Evolutionary conservation across 2,113 vertebrate species (phyloP).

Genomic region (Nibea albiflora): DNA sequence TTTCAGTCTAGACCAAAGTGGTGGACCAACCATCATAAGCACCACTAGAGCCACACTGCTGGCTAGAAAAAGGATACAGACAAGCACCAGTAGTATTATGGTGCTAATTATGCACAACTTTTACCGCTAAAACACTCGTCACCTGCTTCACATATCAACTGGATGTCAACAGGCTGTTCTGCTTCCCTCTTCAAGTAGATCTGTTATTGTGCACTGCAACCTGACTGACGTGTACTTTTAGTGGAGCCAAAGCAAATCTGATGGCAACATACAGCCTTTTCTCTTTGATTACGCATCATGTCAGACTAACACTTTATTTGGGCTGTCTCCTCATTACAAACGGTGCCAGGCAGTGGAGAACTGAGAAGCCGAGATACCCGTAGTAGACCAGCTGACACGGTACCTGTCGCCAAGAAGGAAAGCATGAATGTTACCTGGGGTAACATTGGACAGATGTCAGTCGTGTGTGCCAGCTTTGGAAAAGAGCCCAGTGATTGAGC

Average conservation of each 20-base stretch:
- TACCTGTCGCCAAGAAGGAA: conserved; percentile 43
- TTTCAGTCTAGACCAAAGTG: neutral
- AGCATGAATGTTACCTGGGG: conserved; percentile 22
- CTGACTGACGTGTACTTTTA: neutral
- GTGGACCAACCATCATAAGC: neutral
- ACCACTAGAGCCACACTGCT: too few relatives aligned
- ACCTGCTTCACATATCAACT: neutral
- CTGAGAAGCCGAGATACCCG: neutral
- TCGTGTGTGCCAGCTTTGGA: conserved; percentile 32
- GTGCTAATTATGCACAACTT: neutral
- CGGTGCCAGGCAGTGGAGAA: conserved; percentile 22
- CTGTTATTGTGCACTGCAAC: neutral
- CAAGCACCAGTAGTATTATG: neutral
- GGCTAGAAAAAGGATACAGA: neutral
- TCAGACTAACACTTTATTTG: conserved; percentile 11
- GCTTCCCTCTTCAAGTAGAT: neutral
- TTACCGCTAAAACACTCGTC: neutral
- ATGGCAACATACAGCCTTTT: neutral
- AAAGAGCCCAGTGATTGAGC: conserved; percentile 30
- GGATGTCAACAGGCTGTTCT: neutral
- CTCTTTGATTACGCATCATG: conserved; percentile 3
- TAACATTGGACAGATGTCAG: conserved; percentile 38
- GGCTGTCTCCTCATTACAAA: conserved; percentile 19
- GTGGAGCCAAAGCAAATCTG: neutral
- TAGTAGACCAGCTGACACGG: conserved; percentile 38